Percentiles rank a stretch among this genome's conserved stretches.
phyloP scores from a whole-genome alignment of 2,113 vertebrate species.

The Salvelinus sp. region DNA sequence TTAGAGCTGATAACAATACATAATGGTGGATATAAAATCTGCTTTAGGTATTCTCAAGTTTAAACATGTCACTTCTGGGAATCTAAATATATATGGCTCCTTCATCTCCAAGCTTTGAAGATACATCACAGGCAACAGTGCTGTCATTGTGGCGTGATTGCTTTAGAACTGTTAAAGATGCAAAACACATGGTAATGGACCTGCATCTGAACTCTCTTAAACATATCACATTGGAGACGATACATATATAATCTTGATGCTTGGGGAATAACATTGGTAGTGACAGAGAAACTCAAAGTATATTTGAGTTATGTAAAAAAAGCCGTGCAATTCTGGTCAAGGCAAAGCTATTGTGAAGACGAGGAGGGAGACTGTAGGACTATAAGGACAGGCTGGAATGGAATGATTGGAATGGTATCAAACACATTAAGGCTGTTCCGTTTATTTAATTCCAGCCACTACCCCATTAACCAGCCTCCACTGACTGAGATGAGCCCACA shows the following conservation, averaged over 20 bases:
- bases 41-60: not conserved
- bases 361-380: too few relatives aligned
- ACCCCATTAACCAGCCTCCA: too few relatives aligned
- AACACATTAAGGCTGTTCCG: too few relatives aligned
- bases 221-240: not conserved
- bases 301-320: too few relatives aligned
- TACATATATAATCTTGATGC: not conserved
- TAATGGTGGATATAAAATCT: not conserved
- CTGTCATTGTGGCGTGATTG: not conserved
- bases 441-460: too few relatives aligned
- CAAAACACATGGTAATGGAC: not conserved
- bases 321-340: too few relatives aligned
- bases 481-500: too few relatives aligned
- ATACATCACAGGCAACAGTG: not conserved
- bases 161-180: not conserved
- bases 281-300: not conserved
- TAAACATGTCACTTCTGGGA: not conserved
- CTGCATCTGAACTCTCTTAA: not conserved
- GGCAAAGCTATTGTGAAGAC: too few relatives aligned
- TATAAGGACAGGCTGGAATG: too few relatives aligned
- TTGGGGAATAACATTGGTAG: not conserved
- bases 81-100: not conserved
- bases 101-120: not conserved
- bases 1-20: not conserved
- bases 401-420: too few relatives aligned